A percentile compares a stretch with the other conserved stretches of the same genome.
These are phyloP conservation scores for Drosophila lacteicornis DNA, from an alignment of 1,140 invertebrate genomes.

Conservation along the genomic window DNA sequence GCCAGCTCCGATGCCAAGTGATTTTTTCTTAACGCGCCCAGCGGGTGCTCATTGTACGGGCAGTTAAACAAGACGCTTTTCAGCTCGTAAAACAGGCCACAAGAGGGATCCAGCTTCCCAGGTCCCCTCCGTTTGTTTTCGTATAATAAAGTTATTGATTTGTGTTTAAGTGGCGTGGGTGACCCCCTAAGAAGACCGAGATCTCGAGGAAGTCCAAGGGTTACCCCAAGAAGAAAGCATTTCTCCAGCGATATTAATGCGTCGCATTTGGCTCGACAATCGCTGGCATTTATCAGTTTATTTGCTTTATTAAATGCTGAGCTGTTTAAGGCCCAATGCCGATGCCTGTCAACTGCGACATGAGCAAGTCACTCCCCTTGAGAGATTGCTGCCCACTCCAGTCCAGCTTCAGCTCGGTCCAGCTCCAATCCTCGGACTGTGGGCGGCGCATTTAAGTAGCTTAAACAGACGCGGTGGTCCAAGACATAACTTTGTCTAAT, in stretches of 20 bases:
- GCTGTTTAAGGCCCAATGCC: constrained; percentile 59
- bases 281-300: constrained; percentile 57
- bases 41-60: constrained; percentile 74
- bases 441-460: constrained; percentile 81
- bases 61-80: constrained; percentile 83
- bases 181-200: constrained; percentile 12
- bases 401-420: neutral
- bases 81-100: constrained; percentile 77
- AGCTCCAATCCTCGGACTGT: constrained; percentile 22
- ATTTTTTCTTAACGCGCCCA: constrained; percentile 78
- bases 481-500: constrained; percentile 84
- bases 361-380: constrained; percentile 61
- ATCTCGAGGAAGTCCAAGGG: too few species aligned
- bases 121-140: constrained; percentile 35
- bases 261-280: constrained; percentile 48
- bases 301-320: constrained; percentile 80
- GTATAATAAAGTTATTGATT: constrained; percentile 82
- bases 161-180: constrained; percentile 80
- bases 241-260: constrained; percentile 57
- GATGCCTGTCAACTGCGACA: constrained; percentile 78
- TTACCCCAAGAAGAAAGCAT: constrained; percentile 28
- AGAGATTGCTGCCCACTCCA: constrained; percentile 6
- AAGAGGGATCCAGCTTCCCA: constrained; percentile 21
- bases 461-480: constrained; percentile 83
- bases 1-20: constrained; percentile 58